Percentiles rank a stretch among this genome's conserved stretches.
phyloP scores from a whole-genome alignment of 2,113 vertebrate species.

The Leptobrachium ailaonicum region DNA sequence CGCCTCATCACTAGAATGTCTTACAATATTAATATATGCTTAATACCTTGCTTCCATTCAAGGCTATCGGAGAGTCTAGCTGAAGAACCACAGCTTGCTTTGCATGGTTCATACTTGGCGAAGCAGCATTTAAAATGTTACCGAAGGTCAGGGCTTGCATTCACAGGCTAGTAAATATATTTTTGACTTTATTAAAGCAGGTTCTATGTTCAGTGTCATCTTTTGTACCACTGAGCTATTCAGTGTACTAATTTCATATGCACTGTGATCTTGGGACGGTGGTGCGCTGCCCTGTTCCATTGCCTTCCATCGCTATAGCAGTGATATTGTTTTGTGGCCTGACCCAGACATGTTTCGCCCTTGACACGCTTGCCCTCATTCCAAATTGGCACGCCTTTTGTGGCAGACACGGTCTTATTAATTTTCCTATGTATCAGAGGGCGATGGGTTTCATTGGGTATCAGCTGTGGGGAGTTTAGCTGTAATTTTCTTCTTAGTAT shows the following conservation, averaged over 20 bases:
- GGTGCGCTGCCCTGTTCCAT: background rate
- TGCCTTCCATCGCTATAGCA: background rate
- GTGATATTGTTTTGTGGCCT: slow-evolving; percentile 2
- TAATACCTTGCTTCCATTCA: too few species aligned
- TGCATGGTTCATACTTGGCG: too few species aligned
- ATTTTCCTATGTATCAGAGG: background rate
- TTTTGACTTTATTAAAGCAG: background rate
- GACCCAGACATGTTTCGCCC: slow-evolving; percentile 1
- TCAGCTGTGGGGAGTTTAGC: slow-evolving; percentile 28
- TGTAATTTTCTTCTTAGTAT: slow-evolving; percentile 16
- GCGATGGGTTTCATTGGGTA: slow-evolving; percentile 8
- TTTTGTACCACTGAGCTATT: background rate
- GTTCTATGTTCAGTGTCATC: background rate
- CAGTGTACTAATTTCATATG: background rate
- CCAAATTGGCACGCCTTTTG: slow-evolving; percentile 10
- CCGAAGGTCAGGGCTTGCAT: background rate
- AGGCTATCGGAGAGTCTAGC: too few species aligned
- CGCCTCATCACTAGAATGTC: too few species aligned
- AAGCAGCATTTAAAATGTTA: background rate
- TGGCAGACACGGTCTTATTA: slow-evolving; percentile 5
- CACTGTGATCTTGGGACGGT: background rate
- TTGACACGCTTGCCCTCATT: background rate
- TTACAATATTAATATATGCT: too few species aligned
- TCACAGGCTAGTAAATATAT: background rate
- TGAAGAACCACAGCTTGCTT: too few species aligned